Conservation (phyloP, 2,113 vertebrate genomes). For the Triplophysa siluroides region DNA sequence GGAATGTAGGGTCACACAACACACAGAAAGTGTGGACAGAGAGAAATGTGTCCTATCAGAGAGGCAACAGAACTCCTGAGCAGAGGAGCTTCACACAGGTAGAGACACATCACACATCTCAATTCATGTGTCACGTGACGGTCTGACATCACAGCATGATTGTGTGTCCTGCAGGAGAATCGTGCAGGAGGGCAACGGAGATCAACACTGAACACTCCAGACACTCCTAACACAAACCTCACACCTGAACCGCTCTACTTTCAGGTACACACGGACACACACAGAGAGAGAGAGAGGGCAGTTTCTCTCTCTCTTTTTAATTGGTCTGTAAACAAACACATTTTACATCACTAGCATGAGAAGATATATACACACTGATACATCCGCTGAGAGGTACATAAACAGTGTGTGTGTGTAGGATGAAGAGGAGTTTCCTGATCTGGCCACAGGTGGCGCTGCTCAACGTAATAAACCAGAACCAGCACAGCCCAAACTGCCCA, state of each 20-base stretch:
- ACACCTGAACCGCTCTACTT: slow-evolving; percentile 88
- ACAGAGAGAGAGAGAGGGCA: too few species aligned
- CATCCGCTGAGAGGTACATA: too few species aligned
- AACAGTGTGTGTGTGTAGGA: slow-evolving; percentile 72
- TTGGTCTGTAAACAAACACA: too few species aligned
- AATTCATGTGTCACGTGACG: not conserved
- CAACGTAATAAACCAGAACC: slow-evolving; percentile 79
- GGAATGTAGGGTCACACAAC: slow-evolving; percentile 84
- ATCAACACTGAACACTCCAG: slow-evolving; percentile 65
- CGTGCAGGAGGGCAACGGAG: slow-evolving; percentile 78
- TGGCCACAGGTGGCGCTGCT: slow-evolving; percentile 76
- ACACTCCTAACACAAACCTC: slow-evolving; percentile 71
- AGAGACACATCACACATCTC: slow-evolving; percentile 13
- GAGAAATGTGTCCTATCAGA: slow-evolving; percentile 78
- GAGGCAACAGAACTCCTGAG: slow-evolving; percentile 83
- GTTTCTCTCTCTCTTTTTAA: too few species aligned
- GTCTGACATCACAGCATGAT: not conserved
- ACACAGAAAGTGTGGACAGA: slow-evolving; percentile 88
- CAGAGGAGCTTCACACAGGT: slow-evolving; percentile 87
- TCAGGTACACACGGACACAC: slow-evolving; percentile 75
- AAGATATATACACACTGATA: too few species aligned
- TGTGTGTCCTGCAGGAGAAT: slow-evolving; percentile 1
- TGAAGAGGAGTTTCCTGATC: slow-evolving; percentile 91
- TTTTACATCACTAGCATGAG: too few species aligned
- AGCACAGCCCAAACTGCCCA: slow-evolving; percentile 83